Evolutionary conservation across 2,797 vertebrate genomes (phyloP).

Genomic region (Pelochelys cantorii): DNA sequence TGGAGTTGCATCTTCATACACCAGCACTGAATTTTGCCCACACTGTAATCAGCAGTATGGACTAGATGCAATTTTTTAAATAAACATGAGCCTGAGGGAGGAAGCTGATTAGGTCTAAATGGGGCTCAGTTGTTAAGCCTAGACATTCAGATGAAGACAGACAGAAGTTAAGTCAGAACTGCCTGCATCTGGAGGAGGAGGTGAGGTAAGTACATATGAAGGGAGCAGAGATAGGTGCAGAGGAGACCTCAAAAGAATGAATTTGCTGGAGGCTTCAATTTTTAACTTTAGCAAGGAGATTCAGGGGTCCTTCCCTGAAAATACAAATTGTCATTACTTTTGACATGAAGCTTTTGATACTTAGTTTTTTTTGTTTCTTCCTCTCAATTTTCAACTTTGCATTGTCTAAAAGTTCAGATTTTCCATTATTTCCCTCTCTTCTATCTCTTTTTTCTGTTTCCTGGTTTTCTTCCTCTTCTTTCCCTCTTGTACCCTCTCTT

Average conservation of each 20-base stretch:
- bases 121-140: not conserved
- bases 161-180: not conserved
- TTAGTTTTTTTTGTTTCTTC: not conserved
- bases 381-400: not conserved
- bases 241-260: not conserved
- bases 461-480: not conserved
- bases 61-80: fast-evolving
- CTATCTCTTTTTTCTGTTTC: not conserved
- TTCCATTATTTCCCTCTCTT: not conserved
- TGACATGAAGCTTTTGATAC: not conserved
- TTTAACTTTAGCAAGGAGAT: not conserved
- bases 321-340: not conserved
- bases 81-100: slow-evolving; percentile 2
- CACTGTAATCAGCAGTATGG: not conserved
- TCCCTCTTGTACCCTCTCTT: not conserved
- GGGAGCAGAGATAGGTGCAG: not conserved
- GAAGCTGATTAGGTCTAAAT: not conserved
- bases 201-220: not conserved
- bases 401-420: not conserved
- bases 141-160: not conserved
- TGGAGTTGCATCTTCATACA: not conserved
- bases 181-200: not conserved
- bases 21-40: not conserved
- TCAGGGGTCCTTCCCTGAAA: not conserved
- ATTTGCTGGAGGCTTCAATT: not conserved